Conservation (phyloP, 2,797 vertebrate genomes). For the Pangasius macronema region DNA sequence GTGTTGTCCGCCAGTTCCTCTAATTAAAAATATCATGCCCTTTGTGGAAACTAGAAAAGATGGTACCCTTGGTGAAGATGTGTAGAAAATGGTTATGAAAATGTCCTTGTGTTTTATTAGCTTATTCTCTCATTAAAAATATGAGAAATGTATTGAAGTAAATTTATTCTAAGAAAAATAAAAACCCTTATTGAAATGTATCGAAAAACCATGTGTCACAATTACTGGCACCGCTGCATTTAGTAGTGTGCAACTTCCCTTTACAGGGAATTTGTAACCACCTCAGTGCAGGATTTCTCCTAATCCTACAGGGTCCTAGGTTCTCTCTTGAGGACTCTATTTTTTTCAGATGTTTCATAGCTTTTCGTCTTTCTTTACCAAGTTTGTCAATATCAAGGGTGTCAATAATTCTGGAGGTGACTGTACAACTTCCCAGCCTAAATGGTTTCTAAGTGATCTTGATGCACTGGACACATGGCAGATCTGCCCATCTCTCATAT, state of each 20-base stretch:
- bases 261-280: neutral
- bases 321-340: neutral
- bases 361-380: neutral
- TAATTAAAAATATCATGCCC: slow-evolving; percentile 52
- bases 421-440: neutral
- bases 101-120: neutral
- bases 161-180: neutral
- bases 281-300: neutral
- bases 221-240: neutral
- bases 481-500: neutral
- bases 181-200: too few relatives aligned
- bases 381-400: neutral
- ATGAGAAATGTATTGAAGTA: neutral
- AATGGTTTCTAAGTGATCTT: neutral
- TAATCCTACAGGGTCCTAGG: neutral
- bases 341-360: neutral
- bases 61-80: neutral
- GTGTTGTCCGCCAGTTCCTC: slow-evolving; percentile 45
- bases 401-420: neutral
- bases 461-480: neutral
- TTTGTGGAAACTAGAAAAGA: slow-evolving; percentile 41
- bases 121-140: neutral
- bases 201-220: neutral
- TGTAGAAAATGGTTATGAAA: neutral
- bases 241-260: neutral